Evolutionary conservation across 2,797 vertebrate genomes (phyloP), one percentile per base, ranked within the genome.

Genomic region (Antennarius maculatus): DNA sequence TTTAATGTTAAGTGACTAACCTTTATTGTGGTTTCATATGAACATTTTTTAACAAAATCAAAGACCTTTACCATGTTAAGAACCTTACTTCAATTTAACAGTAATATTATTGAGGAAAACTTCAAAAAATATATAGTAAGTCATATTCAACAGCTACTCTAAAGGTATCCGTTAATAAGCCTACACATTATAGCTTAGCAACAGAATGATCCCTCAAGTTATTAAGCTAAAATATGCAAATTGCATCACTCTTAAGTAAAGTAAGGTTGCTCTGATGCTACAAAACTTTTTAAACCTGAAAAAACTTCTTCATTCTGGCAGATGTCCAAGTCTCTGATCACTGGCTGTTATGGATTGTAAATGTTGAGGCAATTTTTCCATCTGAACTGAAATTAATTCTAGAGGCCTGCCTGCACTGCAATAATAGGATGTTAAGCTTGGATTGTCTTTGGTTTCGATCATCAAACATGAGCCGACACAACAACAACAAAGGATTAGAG

Each of bases 381-480:
- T 55, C 61, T 3, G 46, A 31, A 0, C 55, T 3, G 13, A 68
- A 63, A 77, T 74, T 16, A 76, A 71, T 82, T 66, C 61, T 6
- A 34, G 57, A 18, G 43, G 49, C 11, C 61, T 45, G 54, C 43
- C 67, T 68, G 72, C 12, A 2, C 6, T 13, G 59, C 52, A 50
- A 68, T 82, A 76, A 79, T 70, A 74, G 67, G 62, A 75, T 55
- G 66, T 71, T 76, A 75, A 76, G 75, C 69, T 54, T 27, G 51
- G 61, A 65, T 84, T 58, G 16, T 74, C 66, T 47, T 69, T 34
- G 16, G 60, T 62, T 49, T 66, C 28, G 1, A 2, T 43, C 52
- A 71, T 66, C 73, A 56, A 69, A 74, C 71, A 39, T 1, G 46
- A 64, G 57, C 52, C 57, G 57, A 75, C 69, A 73, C 66, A 27